These are phyloP conservation scores for Poecilia picta DNA, from an alignment of 2,797 vertebrate genomes.

Conservation along the genomic window DNA sequence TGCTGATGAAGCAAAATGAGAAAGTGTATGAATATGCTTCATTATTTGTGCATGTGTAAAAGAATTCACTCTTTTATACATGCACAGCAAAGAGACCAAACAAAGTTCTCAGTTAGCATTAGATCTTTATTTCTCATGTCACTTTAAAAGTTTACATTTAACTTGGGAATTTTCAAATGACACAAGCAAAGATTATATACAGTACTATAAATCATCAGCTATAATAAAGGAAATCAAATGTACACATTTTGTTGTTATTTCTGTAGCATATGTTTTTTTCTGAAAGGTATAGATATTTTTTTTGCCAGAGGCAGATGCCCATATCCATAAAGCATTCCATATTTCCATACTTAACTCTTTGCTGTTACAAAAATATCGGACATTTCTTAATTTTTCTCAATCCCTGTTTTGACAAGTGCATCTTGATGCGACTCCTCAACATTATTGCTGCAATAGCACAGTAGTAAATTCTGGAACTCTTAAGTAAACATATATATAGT, in stretches of 20 bases:
- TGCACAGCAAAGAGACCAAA: not conserved
- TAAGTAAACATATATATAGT: slow-evolving; percentile 80
- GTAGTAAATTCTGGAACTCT: slow-evolving; percentile 80
- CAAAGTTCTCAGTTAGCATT: slow-evolving; percentile 63
- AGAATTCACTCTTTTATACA: too few species aligned
- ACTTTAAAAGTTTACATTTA: slow-evolving; percentile 81
- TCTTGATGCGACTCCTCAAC: slow-evolving; percentile 65
- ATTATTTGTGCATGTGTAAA: too few species aligned
- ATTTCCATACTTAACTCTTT: slow-evolving; percentile 79
- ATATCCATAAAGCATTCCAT: slow-evolving; percentile 79
- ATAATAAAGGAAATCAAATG: slow-evolving; percentile 83
- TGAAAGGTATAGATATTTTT: slow-evolving; percentile 75
- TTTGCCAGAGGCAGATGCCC: slow-evolving; percentile 73
- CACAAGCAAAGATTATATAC: slow-evolving; percentile 85
- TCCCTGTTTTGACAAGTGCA: slow-evolving; percentile 72
- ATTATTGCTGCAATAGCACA: slow-evolving; percentile 77
- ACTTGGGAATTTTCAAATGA: slow-evolving; percentile 78
- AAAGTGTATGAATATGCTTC: too few species aligned
- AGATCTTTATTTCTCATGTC: slow-evolving; percentile 86
- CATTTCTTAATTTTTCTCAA: slow-evolving; percentile 74
- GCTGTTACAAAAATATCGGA: slow-evolving; percentile 73
- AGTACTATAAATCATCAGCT: slow-evolving; percentile 84
- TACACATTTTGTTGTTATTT: slow-evolving; percentile 77
- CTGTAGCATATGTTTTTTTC: slow-evolving; percentile 66
- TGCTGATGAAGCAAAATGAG: too few species aligned